Evolutionary conservation across 1,140 invertebrate genomes (phyloP).

Genomic region (Harlomillsia oculata): DNA sequence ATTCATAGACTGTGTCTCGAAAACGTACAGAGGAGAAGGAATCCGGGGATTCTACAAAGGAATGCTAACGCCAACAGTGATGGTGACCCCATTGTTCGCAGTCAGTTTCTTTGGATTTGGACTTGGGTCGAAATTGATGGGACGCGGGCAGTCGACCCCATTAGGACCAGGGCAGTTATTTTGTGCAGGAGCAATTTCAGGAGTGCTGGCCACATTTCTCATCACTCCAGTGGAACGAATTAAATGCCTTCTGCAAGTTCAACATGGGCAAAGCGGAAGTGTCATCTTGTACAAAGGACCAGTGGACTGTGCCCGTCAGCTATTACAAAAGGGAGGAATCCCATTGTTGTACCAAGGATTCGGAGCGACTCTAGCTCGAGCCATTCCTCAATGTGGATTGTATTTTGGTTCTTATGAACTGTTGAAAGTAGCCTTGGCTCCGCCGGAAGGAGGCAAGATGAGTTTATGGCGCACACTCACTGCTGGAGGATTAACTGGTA

Average conservation of each 20-base stretch:
- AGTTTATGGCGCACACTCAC: slow-evolving; percentile 66
- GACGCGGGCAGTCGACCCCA: neutral
- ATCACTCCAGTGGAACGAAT: slow-evolving; percentile 98
- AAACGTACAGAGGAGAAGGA: neutral
- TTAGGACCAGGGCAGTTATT: slow-evolving; percentile 1
- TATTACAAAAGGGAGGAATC: slow-evolving; percentile 90
- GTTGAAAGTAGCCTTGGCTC: slow-evolving; percentile 60
- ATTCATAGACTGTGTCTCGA: neutral
- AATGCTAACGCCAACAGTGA: slow-evolving; percentile 4
- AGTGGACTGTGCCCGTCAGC: slow-evolving; percentile 78
- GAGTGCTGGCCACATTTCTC: slow-evolving; percentile 84
- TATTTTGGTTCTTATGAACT: slow-evolving; percentile 95
- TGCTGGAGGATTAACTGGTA: slow-evolving; percentile 89
- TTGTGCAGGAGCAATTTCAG: slow-evolving; percentile 43
- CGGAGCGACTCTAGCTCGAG: slow-evolving; percentile 52
- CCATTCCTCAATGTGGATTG: slow-evolving; percentile 51
- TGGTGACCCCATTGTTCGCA: slow-evolving; percentile 1
- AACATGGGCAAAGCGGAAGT: slow-evolving; percentile 49
- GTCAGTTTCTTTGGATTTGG: slow-evolving; percentile 9
- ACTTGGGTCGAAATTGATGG: slow-evolving; percentile 1
- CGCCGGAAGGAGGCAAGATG: slow-evolving; percentile 47
- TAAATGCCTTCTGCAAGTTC: slow-evolving; percentile 78
- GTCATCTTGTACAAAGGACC: slow-evolving; percentile 81
- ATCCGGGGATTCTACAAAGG: neutral
- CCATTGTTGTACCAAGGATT: slow-evolving; percentile 88